Evolutionary conservation across 30 jellyfish, hydroid and myxozoan genomes (phyloP).

Genomic region (Aurelia aurita complex sp. Pacific): DNA sequence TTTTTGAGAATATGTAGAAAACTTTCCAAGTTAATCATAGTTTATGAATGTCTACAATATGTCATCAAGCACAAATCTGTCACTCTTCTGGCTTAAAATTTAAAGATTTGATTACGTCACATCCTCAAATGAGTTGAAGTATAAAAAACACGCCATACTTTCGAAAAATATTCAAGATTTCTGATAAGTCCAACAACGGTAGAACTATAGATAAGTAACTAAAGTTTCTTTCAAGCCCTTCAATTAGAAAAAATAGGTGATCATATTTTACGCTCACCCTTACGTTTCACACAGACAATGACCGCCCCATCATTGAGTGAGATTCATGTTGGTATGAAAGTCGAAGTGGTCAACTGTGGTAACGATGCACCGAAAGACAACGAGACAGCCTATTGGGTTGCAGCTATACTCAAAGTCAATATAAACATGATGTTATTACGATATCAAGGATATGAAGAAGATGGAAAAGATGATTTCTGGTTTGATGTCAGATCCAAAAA

Average conservation of each 20-base stretch:
- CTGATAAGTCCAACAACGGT: no score
- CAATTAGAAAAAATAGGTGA: no score
- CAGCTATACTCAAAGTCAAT: conserved; percentile 79
- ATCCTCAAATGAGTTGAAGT: no score
- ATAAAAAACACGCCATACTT: no score
- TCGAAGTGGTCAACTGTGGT: conserved; percentile 92
- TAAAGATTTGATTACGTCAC: no score
- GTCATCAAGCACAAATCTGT: not conserved
- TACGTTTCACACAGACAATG: conserved; percentile 39
- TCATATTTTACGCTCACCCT: not conserved
- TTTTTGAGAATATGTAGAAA: not conserved
- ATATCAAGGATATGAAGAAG: conserved; percentile 80
- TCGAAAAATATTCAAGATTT: no score
- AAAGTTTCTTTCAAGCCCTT: no score
- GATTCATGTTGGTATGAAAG: conserved; percentile 93
- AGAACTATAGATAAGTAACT: no score
- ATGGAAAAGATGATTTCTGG: conserved; percentile 85
- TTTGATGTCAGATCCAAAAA: conserved; percentile 89
- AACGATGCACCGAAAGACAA: conserved; percentile 79
- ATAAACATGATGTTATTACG: conserved; percentile 86
- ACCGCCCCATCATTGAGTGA: conserved; percentile 83
- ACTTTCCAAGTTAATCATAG: not conserved
- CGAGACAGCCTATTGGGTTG: conserved; percentile 92
- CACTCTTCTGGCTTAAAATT: no score
- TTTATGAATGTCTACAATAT: not conserved